Evolutionary conservation across 2,888 invertebrate genomes (phyloP).

Genomic region (Apotomis turbidana): DNA sequence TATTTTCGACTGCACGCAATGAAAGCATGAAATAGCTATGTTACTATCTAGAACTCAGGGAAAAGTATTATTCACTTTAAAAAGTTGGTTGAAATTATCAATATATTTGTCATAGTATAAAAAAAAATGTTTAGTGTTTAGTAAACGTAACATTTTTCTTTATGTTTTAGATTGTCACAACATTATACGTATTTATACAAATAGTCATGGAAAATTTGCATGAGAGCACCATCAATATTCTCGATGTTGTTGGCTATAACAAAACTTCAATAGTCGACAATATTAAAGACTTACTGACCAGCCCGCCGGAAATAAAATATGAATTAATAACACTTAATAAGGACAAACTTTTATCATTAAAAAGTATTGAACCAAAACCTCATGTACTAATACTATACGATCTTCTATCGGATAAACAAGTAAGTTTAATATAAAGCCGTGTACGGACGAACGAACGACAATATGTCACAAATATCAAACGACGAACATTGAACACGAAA

Average conservation of each 20-base stretch:
- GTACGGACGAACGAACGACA: too few relatives aligned
- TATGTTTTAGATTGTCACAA: conserved; percentile 16
- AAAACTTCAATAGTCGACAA: conserved; percentile 14
- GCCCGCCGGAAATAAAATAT: conserved; percentile 25
- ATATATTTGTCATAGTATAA: too few relatives aligned
- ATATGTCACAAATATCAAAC: too few relatives aligned
- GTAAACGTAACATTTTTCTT: not conserved
- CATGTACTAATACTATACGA: conserved; percentile 25
- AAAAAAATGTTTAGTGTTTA: too few relatives aligned
- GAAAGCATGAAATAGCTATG: too few relatives aligned
- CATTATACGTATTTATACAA: conserved; percentile 34
- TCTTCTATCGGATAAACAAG: conserved; percentile 17
- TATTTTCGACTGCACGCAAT: too few relatives aligned
- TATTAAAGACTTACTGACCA: conserved; percentile 11
- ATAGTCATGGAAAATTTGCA: conserved; percentile 22
- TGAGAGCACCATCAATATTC: conserved; percentile 6
- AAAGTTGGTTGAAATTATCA: too few relatives aligned
- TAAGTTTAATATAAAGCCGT: conserved; percentile 9
- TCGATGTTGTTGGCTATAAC: conserved; percentile 6
- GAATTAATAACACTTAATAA: conserved; percentile 4
- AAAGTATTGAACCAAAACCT: conserved; percentile 1
- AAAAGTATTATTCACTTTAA: too few relatives aligned
- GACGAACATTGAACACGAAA: too few relatives aligned
- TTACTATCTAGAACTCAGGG: too few relatives aligned
- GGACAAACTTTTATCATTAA: conserved; percentile 14